Evolutionary conservation across 1,140 invertebrate genomes (phyloP), one percentile per base, ranked within the genome.

Genomic region (Drosophila lacteicornis): DNA sequence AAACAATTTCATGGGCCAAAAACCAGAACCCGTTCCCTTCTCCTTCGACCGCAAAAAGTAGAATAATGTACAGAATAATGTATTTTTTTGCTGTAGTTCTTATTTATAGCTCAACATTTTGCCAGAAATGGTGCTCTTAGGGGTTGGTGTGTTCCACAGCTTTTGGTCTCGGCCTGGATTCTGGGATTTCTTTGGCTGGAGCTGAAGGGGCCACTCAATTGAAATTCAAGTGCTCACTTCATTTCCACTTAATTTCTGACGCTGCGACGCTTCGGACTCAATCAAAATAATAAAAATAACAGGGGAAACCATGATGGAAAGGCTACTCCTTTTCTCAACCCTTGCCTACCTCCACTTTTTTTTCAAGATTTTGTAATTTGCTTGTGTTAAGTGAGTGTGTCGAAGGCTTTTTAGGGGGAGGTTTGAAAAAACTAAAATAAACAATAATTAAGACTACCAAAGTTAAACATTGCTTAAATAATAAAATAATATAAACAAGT

Each of bases 201-300:
- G 19, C n/a, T 30, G 40, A 57, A 62, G 58, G 53, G 19, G 46
- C 53, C 43, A 79, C 69, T 80, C 46, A 79, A 80, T 80, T 80
- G 78, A 79, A 80, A 80, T 80, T 79, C 78, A 80, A 80, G 78
- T 68, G 76, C 76, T 74, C 77, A 80, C 78, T 80, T 80, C 76
- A 68, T 68, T 61, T 58, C 68, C 76, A 79, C 76, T 80, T 80
- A 75, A 80, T 80, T 80, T 75, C 42, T 75, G 69, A 79, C 59
- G 68, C 76, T 73, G 68, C 40, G 68, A 74, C 67, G 67, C 67
- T 40, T 69, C 50, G 59, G 49, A 70, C 68, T 73, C 70, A 73
- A 74, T 74, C 30, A 50, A 73, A 79, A 79, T 69, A 58, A 65
- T 25, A 71, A 71, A 70, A 73, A 38, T 25, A 63, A 42, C 3